Conservation (phyloP, 2,888 invertebrate genomes). For the Pemphredon lugubris region DNA sequence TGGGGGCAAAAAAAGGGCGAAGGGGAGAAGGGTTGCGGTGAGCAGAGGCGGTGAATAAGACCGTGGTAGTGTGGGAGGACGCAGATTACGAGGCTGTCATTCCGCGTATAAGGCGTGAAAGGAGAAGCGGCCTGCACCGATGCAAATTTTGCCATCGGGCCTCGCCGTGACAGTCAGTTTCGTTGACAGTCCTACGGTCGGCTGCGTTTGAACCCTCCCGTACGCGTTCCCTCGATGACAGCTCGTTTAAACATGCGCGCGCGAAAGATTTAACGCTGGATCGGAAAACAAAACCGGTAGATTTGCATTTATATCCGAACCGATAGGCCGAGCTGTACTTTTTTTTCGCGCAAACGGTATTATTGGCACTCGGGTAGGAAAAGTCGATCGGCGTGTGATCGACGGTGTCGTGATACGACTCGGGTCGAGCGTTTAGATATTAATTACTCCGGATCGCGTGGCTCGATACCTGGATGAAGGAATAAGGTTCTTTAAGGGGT, state of each 20-base stretch:
- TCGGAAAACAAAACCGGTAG: slow-evolving; percentile 7
- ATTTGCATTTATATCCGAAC: slow-evolving; percentile 12
- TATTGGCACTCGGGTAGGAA: too few relatives aligned
- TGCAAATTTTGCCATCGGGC: slow-evolving; percentile 61
- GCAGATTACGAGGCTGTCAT: slow-evolving; percentile 74
- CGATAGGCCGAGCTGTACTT: neutral
- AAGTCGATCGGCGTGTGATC: too few relatives aligned
- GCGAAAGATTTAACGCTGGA: neutral
- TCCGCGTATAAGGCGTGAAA: slow-evolving; percentile 69
- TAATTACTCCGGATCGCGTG: too few relatives aligned
- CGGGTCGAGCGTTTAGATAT: too few relatives aligned
- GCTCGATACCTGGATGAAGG: too few relatives aligned
- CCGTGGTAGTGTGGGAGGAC: slow-evolving; percentile 70
- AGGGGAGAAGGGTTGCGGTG: slow-evolving; percentile 3
- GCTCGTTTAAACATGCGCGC: slow-evolving; percentile 24
- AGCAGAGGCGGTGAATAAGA: slow-evolving; percentile 23
- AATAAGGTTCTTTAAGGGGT: too few relatives aligned
- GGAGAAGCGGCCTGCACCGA: slow-evolving; percentile 62
- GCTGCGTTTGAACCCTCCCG: slow-evolving; percentile 26
- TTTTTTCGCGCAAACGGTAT: too few relatives aligned
- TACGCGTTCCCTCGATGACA: slow-evolving; percentile 28
- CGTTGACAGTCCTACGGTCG: slow-evolving; percentile 49
- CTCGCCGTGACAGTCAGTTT: slow-evolving; percentile 42
- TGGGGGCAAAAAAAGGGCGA: too few relatives aligned
- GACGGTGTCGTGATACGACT: too few relatives aligned